phyloP scores from a whole-genome alignment of 2,797 vertebrate genomes.

The Sebastes alutus region DNA sequence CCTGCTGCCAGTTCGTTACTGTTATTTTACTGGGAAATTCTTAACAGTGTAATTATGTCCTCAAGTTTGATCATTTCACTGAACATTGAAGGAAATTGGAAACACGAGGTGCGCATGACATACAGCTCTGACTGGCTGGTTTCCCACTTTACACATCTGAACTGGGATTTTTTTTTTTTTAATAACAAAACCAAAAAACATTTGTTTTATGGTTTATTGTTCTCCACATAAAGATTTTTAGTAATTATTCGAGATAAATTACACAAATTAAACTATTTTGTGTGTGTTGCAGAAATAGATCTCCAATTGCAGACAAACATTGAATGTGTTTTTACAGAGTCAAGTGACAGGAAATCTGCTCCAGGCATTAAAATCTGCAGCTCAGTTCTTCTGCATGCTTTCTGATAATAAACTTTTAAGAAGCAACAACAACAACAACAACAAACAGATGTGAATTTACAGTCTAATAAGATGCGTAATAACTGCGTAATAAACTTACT shows the following conservation, averaged over 20 bases:
- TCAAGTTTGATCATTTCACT: conserved; percentile 44
- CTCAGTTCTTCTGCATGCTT: background rate
- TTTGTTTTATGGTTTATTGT: too few relatives aligned
- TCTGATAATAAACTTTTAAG: background rate
- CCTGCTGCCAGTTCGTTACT: rapidly evolving
- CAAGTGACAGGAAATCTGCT: background rate
- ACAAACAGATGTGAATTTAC: background rate
- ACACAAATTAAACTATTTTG: background rate
- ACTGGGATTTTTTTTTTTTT: background rate
- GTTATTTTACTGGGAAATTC: too few relatives aligned
- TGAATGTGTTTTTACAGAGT: background rate
- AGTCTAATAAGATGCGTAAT: background rate
- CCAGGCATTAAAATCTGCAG: background rate
- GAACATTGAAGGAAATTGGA: conserved; percentile 69
- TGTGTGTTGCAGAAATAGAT: background rate
- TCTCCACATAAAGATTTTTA: rapidly evolving
- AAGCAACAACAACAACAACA: background rate
- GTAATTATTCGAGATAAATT: background rate
- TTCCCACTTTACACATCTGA: background rate
- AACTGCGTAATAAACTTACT: conserved; percentile 67
- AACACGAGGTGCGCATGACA: conserved; percentile 78
- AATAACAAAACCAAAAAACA: background rate
- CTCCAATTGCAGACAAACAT: background rate
- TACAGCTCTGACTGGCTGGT: conserved; percentile 4
- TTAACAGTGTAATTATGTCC: background rate